Percentiles rank a stretch among this genome's conserved stretches.
phyloP scores from a whole-genome alignment of 2,797 vertebrate species.

The Cuculus canorus region DNA sequence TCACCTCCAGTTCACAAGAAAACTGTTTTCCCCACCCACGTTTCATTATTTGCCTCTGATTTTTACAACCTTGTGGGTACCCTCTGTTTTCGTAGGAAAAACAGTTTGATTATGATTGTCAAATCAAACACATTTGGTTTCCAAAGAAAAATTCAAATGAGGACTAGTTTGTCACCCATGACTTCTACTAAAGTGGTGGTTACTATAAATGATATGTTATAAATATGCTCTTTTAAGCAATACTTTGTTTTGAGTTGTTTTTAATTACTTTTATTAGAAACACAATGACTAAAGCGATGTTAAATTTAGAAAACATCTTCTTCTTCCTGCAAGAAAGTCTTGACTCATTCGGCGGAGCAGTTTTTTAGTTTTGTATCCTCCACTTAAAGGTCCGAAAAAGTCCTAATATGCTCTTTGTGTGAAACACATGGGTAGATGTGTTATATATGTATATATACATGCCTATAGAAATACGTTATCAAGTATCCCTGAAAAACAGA shows the following conservation, averaged over 20 bases:
- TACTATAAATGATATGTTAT: neutral
- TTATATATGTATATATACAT: no score
- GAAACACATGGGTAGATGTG: accelerated
- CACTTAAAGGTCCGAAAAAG: neutral
- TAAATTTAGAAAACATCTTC: neutral
- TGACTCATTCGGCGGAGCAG: no score
- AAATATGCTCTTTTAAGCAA: neutral
- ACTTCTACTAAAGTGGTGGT: neutral
- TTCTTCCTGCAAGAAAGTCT: neutral
- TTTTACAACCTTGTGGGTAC: neutral
- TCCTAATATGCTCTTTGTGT: accelerated
- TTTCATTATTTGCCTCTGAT: neutral
- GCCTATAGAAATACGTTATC: neutral
- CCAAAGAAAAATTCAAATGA: neutral
- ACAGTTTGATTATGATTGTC: neutral
- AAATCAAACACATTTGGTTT: neutral
- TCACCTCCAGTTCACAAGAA: neutral
- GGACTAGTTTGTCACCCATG: neutral
- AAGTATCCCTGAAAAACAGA: neutral
- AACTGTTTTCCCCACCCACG: neutral
- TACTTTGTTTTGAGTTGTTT: neutral
- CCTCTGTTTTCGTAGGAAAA: neutral
- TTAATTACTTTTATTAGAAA: constrained; percentile 3
- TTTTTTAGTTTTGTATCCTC: neutral
- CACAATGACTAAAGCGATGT: neutral